These are phyloP conservation scores for Hippocampus abdominalis DNA, from an alignment of 2,113 vertebrate genomes.

Conservation along the genomic window DNA sequence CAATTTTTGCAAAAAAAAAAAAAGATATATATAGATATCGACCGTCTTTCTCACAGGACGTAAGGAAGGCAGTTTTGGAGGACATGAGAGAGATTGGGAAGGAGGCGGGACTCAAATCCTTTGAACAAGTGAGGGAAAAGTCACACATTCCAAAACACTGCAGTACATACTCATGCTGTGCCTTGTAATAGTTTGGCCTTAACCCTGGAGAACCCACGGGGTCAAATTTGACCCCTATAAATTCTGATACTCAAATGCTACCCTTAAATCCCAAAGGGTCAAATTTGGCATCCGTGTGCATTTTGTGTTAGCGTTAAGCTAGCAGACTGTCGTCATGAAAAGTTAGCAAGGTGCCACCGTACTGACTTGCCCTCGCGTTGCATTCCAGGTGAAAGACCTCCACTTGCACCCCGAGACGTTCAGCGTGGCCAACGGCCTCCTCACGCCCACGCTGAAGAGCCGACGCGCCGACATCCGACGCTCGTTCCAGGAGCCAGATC, in stretches of 20 bases:
- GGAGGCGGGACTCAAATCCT: constrained; percentile 73
- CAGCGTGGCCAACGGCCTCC: constrained; percentile 73
- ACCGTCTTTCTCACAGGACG: constrained; percentile 52
- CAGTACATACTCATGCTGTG: no score
- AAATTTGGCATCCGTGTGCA: no score
- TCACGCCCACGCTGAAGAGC: constrained; percentile 78
- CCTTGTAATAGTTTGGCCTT: no score
- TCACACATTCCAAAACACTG: no score
- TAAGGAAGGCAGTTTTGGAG: constrained; percentile 69
- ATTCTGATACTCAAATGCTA: no score
- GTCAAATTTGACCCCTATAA: no score
- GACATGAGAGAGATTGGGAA: constrained; percentile 71
- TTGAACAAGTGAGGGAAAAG: constrained; percentile 68
- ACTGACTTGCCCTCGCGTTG: neutral
- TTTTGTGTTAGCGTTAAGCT: neutral
- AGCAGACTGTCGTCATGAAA: neutral
- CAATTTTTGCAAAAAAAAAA: neutral
- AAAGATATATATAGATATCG: neutral
- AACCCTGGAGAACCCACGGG: no score
- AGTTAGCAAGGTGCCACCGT: neutral
- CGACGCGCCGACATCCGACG: constrained; percentile 65
- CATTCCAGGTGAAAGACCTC: constrained; percentile 69
- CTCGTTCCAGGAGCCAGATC: constrained; percentile 71
- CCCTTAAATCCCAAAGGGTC: no score
- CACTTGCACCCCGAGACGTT: constrained; percentile 72